phyloP scores from a whole-genome alignment of 2,113 vertebrate genomes.

The Noctilio leporinus region DNA sequence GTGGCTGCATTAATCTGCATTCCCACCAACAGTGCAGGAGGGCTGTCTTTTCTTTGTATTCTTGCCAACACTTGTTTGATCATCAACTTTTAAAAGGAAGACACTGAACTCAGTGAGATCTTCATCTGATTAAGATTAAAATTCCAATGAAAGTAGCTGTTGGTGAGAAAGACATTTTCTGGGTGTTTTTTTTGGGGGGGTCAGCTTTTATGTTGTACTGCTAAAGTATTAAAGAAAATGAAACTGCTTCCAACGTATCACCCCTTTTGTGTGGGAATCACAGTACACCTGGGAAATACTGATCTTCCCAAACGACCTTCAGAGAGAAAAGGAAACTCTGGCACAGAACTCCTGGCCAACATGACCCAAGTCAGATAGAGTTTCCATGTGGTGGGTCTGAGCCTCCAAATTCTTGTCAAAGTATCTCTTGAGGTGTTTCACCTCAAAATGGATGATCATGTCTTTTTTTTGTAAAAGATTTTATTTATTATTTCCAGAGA shows the following conservation, averaged over 20 bases:
- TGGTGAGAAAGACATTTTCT: background rate
- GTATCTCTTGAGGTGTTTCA: background rate
- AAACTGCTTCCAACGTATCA: background rate
- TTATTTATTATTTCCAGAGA: no score
- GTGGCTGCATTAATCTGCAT: background rate
- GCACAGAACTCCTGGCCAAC: background rate
- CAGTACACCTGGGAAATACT: background rate
- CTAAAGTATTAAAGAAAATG: background rate
- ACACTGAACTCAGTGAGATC: background rate
- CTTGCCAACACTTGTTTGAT: background rate
- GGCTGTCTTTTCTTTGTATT: background rate
- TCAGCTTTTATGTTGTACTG: background rate
- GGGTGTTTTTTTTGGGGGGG: background rate
- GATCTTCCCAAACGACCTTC: background rate
- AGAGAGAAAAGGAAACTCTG: background rate
- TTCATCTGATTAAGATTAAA: background rate
- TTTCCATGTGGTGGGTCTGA: background rate
- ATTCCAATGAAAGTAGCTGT: background rate
- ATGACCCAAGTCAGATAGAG: background rate
- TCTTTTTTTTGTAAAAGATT: no score
- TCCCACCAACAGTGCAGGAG: background rate
- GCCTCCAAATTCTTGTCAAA: background rate
- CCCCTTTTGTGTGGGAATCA: background rate
- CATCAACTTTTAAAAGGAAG: background rate
- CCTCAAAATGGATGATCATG: background rate